These are phyloP conservation scores for Cossypha heuglini DNA, from an alignment of 2,797 vertebrate genomes.

Conservation along the genomic window DNA sequence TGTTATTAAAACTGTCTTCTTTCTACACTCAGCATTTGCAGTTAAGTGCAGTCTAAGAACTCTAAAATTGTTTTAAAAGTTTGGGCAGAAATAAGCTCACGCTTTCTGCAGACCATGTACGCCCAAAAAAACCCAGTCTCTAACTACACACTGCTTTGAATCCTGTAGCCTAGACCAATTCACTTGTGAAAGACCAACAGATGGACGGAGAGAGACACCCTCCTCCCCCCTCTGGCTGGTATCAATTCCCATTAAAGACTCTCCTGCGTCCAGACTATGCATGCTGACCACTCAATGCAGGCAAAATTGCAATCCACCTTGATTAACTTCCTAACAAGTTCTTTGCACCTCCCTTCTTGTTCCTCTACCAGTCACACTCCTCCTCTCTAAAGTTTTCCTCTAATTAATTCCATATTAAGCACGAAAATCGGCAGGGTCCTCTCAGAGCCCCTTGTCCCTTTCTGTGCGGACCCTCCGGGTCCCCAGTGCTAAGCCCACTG, in stretches of 20 bases:
- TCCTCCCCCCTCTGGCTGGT: constrained; percentile 11
- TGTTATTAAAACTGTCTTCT: neutral
- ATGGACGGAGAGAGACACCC: constrained; percentile 35
- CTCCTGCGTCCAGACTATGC: neutral
- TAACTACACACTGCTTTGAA: neutral
- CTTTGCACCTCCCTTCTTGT: neutral
- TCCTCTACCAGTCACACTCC: neutral
- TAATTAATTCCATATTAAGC: constrained; percentile 50
- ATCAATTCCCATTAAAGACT: constrained; percentile 9
- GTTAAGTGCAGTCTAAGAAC: neutral
- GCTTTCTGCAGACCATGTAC: neutral
- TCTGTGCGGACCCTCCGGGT: constrained; percentile 41
- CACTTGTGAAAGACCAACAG: constrained; percentile 41
- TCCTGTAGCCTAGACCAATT: neutral
- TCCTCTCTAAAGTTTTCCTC: neutral
- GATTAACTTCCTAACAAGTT: constrained; percentile 77
- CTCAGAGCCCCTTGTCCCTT: constrained; percentile 37
- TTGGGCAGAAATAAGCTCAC: neutral
- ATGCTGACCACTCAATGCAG: neutral
- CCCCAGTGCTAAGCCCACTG: constrained; percentile 45
- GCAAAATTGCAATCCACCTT: neutral
- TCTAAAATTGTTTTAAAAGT: neutral
- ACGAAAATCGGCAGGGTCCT: neutral
- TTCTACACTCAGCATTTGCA: neutral
- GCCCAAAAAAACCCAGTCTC: accelerated